These are phyloP conservation scores for Corythornis madagascariensis DNA, from an alignment of 2,113 vertebrate species.

Conservation along the genomic window DNA sequence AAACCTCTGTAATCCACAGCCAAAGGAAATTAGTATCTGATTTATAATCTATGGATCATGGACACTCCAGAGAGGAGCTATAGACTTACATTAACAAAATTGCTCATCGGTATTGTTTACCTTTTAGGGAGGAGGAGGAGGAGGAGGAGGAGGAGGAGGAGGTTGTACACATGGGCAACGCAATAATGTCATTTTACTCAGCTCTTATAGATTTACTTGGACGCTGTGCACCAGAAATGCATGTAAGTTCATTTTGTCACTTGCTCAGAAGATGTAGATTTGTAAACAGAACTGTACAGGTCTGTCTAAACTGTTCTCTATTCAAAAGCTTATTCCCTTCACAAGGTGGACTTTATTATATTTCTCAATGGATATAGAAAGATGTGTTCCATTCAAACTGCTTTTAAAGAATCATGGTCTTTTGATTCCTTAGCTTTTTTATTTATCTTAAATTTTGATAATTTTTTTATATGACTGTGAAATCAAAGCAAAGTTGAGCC, in stretches of 20 bases:
- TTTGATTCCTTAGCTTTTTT: not conserved
- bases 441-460: not conserved
- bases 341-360: not conserved
- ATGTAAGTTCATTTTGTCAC: slow-evolving; percentile 79
- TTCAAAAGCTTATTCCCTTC: not conserved
- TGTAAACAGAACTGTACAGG: not conserved
- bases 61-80: not conserved
- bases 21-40: not conserved
- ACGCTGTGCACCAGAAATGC: slow-evolving; percentile 97
- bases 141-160: slow-evolving; percentile 89
- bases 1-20: accelerated
- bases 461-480: not conserved
- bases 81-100: not conserved
- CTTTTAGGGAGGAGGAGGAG: slow-evolving; percentile 77
- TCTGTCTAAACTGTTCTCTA: not conserved
- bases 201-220: slow-evolving; percentile 97
- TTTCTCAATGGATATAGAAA: not conserved
- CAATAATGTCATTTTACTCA: slow-evolving; percentile 99
- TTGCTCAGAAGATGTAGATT: not conserved
- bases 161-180: slow-evolving; percentile 96
- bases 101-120: not conserved
- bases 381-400: not conserved
- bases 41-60: not conserved
- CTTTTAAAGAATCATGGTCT: not conserved
- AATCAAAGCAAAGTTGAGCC: not conserved